Conservation (phyloP, 1,140 invertebrate genomes). For the Drosophila subpulchrella region DNA sequence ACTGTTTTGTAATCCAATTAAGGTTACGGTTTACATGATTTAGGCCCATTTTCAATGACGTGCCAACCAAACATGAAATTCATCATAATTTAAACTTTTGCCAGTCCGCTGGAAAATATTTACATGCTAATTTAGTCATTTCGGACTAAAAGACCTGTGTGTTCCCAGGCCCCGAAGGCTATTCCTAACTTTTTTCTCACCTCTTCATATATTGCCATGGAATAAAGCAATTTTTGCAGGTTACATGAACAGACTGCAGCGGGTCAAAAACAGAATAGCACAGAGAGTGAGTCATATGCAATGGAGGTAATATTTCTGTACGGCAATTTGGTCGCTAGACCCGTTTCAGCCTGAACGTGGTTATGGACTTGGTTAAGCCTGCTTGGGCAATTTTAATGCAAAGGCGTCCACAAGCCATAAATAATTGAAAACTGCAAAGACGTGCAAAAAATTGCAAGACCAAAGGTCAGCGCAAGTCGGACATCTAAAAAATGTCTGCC, state of each 20-base stretch:
- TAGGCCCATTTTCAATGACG: not conserved
- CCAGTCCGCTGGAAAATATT: slow-evolving; percentile 33
- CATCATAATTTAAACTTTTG: not conserved
- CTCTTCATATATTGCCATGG: not conserved
- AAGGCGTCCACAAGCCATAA: slow-evolving; percentile 74
- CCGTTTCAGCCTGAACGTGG: slow-evolving; percentile 22
- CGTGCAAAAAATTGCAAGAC: slow-evolving; percentile 64
- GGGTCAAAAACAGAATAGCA: not conserved
- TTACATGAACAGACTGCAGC: slow-evolving; percentile 48
- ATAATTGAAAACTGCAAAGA: slow-evolving; percentile 74
- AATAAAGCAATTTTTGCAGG: slow-evolving; percentile 67
- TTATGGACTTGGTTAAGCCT: slow-evolving; percentile 42
- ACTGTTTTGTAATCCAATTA: not conserved
- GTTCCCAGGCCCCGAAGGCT: not conserved
- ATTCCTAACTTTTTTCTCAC: slow-evolving; percentile 7
- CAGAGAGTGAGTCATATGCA: slow-evolving; percentile 66
- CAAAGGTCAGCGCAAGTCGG: slow-evolving; percentile 32
- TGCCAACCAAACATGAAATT: slow-evolving; percentile 5
- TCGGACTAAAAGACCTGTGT: not conserved
- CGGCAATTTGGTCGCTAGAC: slow-evolving; percentile 55
- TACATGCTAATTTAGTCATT: slow-evolving; percentile 68
- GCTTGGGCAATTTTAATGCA: slow-evolving; percentile 74
- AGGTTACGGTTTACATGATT: not conserved
- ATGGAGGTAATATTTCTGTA: slow-evolving; percentile 59
- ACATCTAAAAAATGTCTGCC: slow-evolving; percentile 35